Base-by-base conservation (phyloP, 2,113 vertebrate genomes). In the Hemicordylus capensis region DNA sequence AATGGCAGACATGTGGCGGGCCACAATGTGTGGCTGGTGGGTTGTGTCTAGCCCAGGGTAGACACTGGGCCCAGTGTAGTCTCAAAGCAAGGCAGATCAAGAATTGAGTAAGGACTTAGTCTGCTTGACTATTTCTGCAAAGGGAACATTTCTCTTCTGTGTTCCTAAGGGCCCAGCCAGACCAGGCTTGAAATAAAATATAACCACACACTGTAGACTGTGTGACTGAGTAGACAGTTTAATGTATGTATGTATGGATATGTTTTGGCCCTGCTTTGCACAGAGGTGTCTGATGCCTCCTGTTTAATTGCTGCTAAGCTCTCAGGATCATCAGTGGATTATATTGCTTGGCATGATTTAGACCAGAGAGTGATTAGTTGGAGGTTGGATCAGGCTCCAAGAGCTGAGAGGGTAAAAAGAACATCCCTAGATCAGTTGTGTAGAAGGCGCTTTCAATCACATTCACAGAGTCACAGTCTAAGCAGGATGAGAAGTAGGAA, bases 271-370 rank as follows among this genome's bases (percentile, higher is more conserved):
- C 56, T 24, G 4, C 8, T 42, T 61, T 83, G 54, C 28, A 4
- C 54, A 20, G 44, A 42, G 37, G 67, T 72, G 34, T 12, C 51
- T 81, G 80, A 70, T 58, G 66, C 19, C 34, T 72, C 24, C 26
- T 5, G 28, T 73, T 82, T 82, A 31, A 72, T 82, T 72, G 54
- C 26, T 20, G 26, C 37, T 72, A 59, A 59, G 51, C 56, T 61
- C 56, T 73, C 54, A 82, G 66, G 37, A 82, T 72, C 80, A 81
- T 56, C 10, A 28, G 22, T 54, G 80, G 80, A 69, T 81, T 72
- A 58, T 28, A 58, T 42, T 42, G 48, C 34, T 51, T 81, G 67
- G 34, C 66, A 58, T 42, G 67, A 19, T 81, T 81, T 81, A 81
- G 46, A 69, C 48, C 34, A 26, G 79, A 48, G 64, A 70, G 54